Base-by-base conservation (phyloP, 2,888 invertebrate species). In the Baronia brevicornis region DNA sequence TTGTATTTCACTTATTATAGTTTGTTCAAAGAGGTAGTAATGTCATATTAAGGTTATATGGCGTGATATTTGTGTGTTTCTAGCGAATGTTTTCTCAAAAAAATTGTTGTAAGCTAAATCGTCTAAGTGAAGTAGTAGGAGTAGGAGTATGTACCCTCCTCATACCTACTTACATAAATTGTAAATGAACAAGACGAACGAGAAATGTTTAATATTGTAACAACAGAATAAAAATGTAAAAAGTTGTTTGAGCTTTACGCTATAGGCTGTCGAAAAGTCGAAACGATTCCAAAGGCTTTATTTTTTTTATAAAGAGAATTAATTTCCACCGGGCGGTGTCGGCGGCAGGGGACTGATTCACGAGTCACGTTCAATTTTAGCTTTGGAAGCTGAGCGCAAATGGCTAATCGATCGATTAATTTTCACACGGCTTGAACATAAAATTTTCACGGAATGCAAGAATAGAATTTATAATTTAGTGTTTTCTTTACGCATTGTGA, bases 371-470 rank as follows among this genome's bases (percentile, higher is more conserved):
- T 64, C 69, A 65, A 70, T 64, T 72, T 71, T 64, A 71, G 71
- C 69, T 71, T 65, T 66, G 63, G 56, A 64, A 65, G 53, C 60
- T 57, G 54, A 67, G 60, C 60, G 59, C 61, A 64, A 79, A 74
- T 72, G 63, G 77, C 64, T 78, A 75, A 79, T 79, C 77, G 74
- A 77, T 71, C 68, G 75, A 78, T 75, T 78, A 77, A 73, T 80
- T 79, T 75, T 74, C 71, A 74, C 72, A 60, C 68, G 54, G 62
- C 66, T 73, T 73, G 69, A 66, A 62, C 75, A 65, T 61, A 54
- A 59, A 70, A 65, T 65, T 67, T 66, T 60, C 48, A 46, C 41
- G 49, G 53, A 61, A 56, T 66, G 60, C 56, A 60, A 55, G 58
- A 54, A 53, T 53, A 48, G 50, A 57, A 51, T 57, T 51, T 51